Conservation (phyloP, 2,113 vertebrate species). For the Eubucco bourcierii region DNA sequence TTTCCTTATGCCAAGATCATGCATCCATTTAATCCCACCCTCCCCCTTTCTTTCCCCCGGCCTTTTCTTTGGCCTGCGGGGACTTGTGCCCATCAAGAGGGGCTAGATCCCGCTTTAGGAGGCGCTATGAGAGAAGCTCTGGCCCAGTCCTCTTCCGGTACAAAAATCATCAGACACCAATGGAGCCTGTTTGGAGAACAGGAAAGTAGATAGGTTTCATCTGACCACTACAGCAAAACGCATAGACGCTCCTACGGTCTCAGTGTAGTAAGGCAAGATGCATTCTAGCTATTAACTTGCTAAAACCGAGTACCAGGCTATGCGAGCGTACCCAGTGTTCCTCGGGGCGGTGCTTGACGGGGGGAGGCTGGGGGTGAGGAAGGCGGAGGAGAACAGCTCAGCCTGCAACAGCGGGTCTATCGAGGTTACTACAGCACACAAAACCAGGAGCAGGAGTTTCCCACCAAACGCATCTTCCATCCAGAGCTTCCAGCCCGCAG, state of each 20-base stretch:
- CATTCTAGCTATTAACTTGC: constrained; percentile 37
- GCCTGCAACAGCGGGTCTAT: constrained; percentile 20
- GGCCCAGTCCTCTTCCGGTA: constrained; percentile 70
- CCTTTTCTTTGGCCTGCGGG: constrained; percentile 31
- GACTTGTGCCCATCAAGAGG: constrained; percentile 14
- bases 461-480: constrained; percentile 19
- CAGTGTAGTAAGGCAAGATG: constrained; percentile 21
- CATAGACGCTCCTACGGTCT: constrained; percentile 5
- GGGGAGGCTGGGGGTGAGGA: not conserved
- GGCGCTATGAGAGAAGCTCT: constrained; percentile 64
- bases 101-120: constrained; percentile 48
- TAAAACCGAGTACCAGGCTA: not conserved
- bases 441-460: constrained; percentile 34
- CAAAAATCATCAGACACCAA: constrained; percentile 66
- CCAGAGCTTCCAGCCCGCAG: constrained; percentile 2
- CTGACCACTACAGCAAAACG: constrained; percentile 33
- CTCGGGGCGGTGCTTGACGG: constrained; percentile 12
- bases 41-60: not conserved
- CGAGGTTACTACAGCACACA: constrained; percentile 35
- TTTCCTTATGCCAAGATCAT: not conserved
- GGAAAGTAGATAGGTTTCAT: constrained; percentile 57
- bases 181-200: constrained; percentile 69
- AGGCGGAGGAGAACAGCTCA: not conserved
- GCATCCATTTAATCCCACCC: constrained; percentile 41
- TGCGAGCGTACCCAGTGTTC: constrained; percentile 23